These are phyloP conservation scores for Perizoma affinitatum DNA, from an alignment of 2,888 invertebrate species.

Conservation along the genomic window DNA sequence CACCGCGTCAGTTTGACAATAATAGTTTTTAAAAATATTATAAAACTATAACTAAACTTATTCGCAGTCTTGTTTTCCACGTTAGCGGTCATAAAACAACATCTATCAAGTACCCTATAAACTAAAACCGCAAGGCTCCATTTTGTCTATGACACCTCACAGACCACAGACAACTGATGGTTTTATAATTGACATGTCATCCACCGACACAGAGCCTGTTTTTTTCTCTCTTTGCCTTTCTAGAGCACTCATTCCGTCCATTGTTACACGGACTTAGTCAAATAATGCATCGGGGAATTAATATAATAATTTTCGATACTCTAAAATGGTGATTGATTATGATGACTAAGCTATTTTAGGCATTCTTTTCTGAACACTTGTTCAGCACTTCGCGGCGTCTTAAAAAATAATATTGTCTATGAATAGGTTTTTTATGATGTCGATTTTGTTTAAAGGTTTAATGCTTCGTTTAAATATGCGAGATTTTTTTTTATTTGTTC, in stretches of 20 bases:
- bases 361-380: constrained; percentile 29
- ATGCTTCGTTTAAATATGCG: constrained; percentile 33
- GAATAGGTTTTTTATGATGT: constrained; percentile 35
- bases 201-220: constrained; percentile 54
- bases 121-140: constrained; percentile 58
- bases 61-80: not conserved
- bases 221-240: constrained; percentile 49
- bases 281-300: constrained; percentile 78
- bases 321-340: constrained; percentile 80
- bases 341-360: constrained; percentile 65
- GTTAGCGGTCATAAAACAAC: constrained; percentile 1
- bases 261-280: constrained; percentile 76
- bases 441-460: constrained; percentile 38
- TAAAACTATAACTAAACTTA: not conserved
- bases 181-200: constrained; percentile 81
- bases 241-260: constrained; percentile 68
- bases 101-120: constrained; percentile 29
- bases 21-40: too few species aligned
- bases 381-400: constrained; percentile 30
- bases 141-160: constrained; percentile 58
- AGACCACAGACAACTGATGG: constrained; percentile 65
- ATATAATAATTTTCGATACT: constrained; percentile 79
- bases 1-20: too few species aligned
- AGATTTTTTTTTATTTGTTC: constrained; percentile 10
- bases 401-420: constrained; percentile 37